Evolutionary conservation across 2,888 invertebrate genomes (phyloP).

Genomic region (Melieria crassipennis): DNA sequence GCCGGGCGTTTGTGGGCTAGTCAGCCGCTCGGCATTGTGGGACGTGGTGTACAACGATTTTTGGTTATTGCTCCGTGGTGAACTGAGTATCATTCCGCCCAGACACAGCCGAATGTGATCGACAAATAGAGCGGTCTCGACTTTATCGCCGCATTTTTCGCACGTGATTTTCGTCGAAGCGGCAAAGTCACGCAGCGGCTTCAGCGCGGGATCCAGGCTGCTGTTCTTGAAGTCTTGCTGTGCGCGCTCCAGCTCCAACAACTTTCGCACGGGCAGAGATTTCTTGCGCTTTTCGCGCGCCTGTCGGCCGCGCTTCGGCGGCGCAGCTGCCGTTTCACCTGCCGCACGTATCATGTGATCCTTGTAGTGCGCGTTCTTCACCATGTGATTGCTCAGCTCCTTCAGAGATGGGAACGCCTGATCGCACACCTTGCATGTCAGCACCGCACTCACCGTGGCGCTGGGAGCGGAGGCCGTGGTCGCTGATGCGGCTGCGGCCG

Average conservation of each 20-base stretch:
- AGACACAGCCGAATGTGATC: constrained; percentile 94
- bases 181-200: constrained; percentile 69
- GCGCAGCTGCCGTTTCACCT: constrained; percentile 7
- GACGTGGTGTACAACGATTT: constrained; percentile 10
- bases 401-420: constrained; percentile 95
- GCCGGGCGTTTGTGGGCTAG: constrained; percentile 70
- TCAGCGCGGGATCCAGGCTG: constrained; percentile 68
- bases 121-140: constrained; percentile 90
- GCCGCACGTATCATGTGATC: constrained; percentile 93
- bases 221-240: constrained; percentile 88
- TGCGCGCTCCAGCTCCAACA: constrained; percentile 88
- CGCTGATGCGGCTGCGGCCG: constrained; percentile 44
- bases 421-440: constrained; percentile 97
- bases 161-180: constrained; percentile 83
- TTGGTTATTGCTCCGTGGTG: constrained; percentile 63
- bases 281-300: constrained; percentile 93
- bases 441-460: constrained; percentile 91
- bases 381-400: constrained; percentile 97
- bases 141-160: constrained; percentile 95
- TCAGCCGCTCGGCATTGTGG: constrained; percentile 49
- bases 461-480: constrained; percentile 68
- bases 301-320: constrained; percentile 74
- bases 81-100: constrained; percentile 71
- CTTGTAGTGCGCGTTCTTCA: constrained; percentile 96
- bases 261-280: constrained; percentile 88